Percentiles rank a stretch among this genome's conserved stretches.
Evolutionary conservation across 2,113 vertebrate species (phyloP).

Genomic region (Eurystomus gularis): DNA sequence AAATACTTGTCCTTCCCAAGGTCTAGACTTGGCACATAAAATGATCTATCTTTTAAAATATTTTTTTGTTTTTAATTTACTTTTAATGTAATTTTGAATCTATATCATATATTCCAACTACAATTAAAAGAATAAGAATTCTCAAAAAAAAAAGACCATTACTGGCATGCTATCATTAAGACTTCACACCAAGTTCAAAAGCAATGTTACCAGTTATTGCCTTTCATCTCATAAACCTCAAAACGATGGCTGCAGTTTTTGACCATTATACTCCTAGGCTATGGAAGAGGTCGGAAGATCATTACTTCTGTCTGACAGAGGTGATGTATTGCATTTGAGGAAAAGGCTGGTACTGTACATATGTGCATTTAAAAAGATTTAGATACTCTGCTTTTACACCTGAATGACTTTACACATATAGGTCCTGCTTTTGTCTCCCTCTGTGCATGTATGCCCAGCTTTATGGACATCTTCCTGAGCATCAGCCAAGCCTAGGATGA

Average conservation of each 20-base stretch:
- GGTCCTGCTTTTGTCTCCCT: neutral
- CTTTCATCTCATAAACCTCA: neutral
- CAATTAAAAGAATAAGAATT: neutral
- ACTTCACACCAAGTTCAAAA: neutral
- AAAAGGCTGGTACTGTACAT: neutral
- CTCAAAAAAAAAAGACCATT: neutral
- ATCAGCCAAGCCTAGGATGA: neutral
- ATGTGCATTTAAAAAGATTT: neutral
- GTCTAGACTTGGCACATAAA: neutral
- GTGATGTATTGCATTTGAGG: neutral
- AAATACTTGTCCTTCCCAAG: neutral
- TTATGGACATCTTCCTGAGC: neutral
- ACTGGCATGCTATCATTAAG: neutral
- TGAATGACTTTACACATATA: neutral
- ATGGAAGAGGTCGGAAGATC: neutral
- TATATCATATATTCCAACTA: neutral
- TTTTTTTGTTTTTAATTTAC: neutral
- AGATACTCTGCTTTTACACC: neutral
- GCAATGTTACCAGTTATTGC: neutral
- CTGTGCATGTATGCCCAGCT: fast-evolving
- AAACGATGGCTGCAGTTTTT: neutral
- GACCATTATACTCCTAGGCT: neutral
- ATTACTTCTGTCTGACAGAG: neutral
- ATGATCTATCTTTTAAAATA: neutral
- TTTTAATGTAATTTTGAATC: neutral